phyloP scores from a whole-genome alignment of 2,797 vertebrate species.

The Myiothlypis coronata region DNA sequence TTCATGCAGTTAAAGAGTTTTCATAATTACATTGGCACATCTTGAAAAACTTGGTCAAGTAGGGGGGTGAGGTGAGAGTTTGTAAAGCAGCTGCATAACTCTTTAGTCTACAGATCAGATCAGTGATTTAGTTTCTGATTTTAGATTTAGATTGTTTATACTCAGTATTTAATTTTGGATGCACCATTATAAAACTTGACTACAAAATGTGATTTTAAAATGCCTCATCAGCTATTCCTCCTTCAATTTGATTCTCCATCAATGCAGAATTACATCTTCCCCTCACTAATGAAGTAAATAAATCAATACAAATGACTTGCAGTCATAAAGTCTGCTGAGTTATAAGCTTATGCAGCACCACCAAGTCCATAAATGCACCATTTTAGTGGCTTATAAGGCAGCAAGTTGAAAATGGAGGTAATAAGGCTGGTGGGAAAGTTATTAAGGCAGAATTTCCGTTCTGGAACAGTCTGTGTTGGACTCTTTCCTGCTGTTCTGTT shows the following conservation, averaged over 20 bases:
- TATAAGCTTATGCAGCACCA: not conserved
- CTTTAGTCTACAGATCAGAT: not conserved
- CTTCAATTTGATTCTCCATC: not conserved
- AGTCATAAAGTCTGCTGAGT: not conserved
- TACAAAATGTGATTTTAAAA: not conserved
- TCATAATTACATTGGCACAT: not conserved
- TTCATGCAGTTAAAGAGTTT: not conserved
- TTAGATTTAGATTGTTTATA: not conserved
- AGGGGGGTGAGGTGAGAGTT: not conserved
- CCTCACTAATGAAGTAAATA: constrained; percentile 22
- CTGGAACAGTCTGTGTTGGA: not conserved
- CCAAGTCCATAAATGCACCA: not conserved
- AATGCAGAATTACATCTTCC: constrained; percentile 5
- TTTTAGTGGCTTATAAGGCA: not conserved
- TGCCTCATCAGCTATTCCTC: not conserved
- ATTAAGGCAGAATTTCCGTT: not conserved
- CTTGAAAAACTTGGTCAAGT: not conserved
- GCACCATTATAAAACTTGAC: not conserved
- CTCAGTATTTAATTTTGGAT: not conserved
- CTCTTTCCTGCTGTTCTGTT: not conserved
- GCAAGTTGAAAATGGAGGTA: not conserved
- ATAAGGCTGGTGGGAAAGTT: not conserved
- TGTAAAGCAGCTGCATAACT: not conserved
- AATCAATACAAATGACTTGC: constrained; percentile 20
- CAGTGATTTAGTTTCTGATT: not conserved